These are phyloP conservation scores for Margarornis squamiger DNA, from an alignment of 2,797 vertebrate species.

Conservation along the genomic window DNA sequence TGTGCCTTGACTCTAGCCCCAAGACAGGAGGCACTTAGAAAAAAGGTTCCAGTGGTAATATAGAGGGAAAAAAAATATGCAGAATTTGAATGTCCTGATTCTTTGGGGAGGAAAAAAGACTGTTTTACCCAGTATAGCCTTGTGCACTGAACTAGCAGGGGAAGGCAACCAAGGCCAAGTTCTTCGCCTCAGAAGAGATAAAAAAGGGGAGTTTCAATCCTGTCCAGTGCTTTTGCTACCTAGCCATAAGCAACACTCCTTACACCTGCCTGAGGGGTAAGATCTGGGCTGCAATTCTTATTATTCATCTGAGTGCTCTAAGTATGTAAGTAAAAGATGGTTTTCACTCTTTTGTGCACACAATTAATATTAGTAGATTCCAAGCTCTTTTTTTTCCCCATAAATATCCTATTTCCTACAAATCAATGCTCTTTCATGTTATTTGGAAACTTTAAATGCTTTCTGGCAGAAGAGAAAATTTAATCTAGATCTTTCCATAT, in stretches of 20 bases:
- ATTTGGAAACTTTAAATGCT: background rate
- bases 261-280: background rate
- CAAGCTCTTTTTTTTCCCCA: background rate
- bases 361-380: background rate
- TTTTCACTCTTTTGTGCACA: background rate
- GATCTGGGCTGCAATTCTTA: background rate
- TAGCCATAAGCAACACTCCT: background rate
- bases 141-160: background rate
- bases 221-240: background rate
- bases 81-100: background rate
- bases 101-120: rapidly evolving
- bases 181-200: background rate
- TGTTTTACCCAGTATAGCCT: rapidly evolving
- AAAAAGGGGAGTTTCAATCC: background rate
- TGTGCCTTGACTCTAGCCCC: background rate
- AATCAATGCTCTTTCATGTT: background rate
- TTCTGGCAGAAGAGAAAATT: background rate
- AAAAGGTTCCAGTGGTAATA: background rate
- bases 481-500: background rate
- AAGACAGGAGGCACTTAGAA: background rate
- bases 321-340: background rate
- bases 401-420: background rate
- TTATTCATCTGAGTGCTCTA: background rate
- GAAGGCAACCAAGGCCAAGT: background rate
- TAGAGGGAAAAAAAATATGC: background rate